Evolutionary conservation across 2,888 invertebrate genomes (phyloP).

Genomic region (Bombylius major): DNA sequence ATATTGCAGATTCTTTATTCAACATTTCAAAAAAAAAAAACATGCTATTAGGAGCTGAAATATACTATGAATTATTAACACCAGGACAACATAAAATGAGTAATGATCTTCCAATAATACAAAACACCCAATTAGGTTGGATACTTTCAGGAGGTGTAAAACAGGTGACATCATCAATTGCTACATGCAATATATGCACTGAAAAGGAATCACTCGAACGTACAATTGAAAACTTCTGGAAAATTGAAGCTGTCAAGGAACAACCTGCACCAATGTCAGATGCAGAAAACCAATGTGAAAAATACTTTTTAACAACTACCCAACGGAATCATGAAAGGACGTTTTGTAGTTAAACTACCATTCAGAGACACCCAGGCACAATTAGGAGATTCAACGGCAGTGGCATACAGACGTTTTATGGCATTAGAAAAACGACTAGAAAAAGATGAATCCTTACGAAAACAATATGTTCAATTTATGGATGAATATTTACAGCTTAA

Average conservation of each 20-base stretch:
- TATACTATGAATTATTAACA: neutral
- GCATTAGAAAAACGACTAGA: neutral
- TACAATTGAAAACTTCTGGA: neutral
- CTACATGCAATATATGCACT: neutral
- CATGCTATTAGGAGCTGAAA: constrained; percentile 12
- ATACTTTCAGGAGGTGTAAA: neutral
- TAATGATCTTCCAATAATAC: neutral
- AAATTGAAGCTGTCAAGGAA: neutral
- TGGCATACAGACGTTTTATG: neutral
- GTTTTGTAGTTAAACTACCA: neutral
- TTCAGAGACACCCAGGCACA: neutral
- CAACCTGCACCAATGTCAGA: neutral
- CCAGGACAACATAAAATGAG: neutral
- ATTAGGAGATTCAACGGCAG: neutral
- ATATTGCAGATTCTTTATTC: constrained; percentile 14
- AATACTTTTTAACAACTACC: neutral
- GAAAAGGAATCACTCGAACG: neutral
- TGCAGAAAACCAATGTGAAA: neutral
- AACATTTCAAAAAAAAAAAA: constrained; percentile 11
- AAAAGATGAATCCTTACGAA: neutral
- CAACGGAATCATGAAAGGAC: too few relatives aligned
- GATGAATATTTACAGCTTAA: neutral
- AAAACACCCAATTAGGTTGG: neutral
- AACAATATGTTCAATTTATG: neutral
- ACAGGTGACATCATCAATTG: neutral